These are phyloP conservation scores for Craterocephalus amniculus DNA, from an alignment of 2,797 vertebrate genomes.

Conservation along the genomic window DNA sequence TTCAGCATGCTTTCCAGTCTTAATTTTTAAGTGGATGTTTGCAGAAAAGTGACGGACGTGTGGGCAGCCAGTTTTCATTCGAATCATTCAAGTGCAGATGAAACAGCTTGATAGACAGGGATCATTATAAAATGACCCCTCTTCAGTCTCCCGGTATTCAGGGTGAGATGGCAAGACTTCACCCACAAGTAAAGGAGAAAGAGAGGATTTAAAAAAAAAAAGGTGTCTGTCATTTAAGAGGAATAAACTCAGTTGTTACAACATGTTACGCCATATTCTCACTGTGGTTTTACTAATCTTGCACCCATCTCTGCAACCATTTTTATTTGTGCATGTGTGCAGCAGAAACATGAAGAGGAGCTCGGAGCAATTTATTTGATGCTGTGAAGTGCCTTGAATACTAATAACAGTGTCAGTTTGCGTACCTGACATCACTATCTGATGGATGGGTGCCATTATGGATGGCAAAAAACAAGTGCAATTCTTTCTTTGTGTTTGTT, in stretches of 20 bases:
- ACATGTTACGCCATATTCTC: neutral
- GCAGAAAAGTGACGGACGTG: neutral
- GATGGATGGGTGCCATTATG: neutral
- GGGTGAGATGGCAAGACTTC: neutral
- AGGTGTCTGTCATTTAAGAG: neutral
- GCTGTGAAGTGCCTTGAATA: conserved; percentile 15
- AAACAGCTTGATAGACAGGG: neutral
- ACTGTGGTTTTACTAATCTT: neutral
- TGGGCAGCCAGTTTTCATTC: conserved; percentile 8
- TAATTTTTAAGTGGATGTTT: neutral
- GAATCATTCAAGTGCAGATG: conserved; percentile 7
- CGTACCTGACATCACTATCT: neutral
- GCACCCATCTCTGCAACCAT: conserved; percentile 1
- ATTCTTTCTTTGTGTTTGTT: neutral
- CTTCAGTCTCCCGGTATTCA: neutral
- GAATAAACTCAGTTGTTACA: neutral
- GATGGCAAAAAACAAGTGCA: neutral
- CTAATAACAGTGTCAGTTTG: neutral
- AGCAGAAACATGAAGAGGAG: conserved; percentile 19
- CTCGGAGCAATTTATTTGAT: conserved; percentile 34
- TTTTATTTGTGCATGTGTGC: conserved; percentile 9
- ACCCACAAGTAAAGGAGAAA: neutral
- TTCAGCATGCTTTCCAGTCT: neutral
- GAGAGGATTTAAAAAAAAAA: neutral
- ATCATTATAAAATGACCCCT: neutral